Evolutionary conservation across 2,113 vertebrate genomes (phyloP).

Genomic region (Microcebus griseorufus): DNA sequence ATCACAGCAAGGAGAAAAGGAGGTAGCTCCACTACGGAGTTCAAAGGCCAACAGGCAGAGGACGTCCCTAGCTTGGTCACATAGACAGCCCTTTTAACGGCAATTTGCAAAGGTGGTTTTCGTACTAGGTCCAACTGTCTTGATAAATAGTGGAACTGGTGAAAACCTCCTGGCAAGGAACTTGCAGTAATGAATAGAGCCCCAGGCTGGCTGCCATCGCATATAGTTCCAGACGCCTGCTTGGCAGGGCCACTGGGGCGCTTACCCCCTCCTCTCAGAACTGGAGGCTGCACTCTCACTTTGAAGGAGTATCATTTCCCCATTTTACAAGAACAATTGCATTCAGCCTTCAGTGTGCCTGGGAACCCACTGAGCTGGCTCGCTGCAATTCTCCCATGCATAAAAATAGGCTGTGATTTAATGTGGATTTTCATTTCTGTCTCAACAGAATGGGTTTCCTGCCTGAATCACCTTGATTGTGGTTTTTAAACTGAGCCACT

Average conservation of each 20-base stretch:
- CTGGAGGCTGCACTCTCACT: not conserved
- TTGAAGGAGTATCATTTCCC: not conserved
- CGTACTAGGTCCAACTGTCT: not conserved
- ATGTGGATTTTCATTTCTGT: constrained; percentile 46
- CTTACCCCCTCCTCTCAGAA: not conserved
- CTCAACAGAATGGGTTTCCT: constrained; percentile 35
- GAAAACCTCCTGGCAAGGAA: constrained; percentile 58
- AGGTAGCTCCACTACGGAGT: not conserved
- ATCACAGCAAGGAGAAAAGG: not conserved
- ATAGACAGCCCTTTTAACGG: not conserved
- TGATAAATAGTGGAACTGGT: constrained; percentile 49
- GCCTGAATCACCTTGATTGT: constrained; percentile 54
- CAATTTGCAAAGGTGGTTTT: constrained; percentile 56
- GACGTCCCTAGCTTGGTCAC: not conserved
- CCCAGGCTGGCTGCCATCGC: constrained; percentile 45
- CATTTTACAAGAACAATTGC: not conserved
- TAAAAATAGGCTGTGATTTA: not conserved
- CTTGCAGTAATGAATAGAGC: constrained; percentile 8
- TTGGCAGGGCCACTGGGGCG: not conserved
- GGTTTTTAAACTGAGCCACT: constrained; percentile 50
- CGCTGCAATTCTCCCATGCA: not conserved
- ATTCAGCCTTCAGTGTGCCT: not conserved
- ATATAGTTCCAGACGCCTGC: not conserved
- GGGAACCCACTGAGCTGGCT: constrained; percentile 13
- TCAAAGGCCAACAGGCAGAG: not conserved